Evolutionary conservation across 2,113 vertebrate species (phyloP), one percentile per base, ranked within the genome.

Genomic region (Hylia prasina): DNA sequence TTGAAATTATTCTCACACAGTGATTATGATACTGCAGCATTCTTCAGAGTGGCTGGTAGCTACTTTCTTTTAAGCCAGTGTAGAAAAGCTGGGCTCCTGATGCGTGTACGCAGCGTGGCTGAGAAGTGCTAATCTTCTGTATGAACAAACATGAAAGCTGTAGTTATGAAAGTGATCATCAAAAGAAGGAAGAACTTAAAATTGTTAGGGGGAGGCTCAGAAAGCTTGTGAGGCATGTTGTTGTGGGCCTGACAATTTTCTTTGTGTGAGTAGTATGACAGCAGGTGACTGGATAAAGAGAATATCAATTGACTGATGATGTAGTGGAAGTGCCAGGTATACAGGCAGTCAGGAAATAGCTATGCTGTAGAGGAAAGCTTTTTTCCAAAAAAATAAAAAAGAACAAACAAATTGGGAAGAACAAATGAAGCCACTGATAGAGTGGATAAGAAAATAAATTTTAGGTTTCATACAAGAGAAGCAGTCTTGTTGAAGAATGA

Each of bases 91-190:
- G 84, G 53, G 71, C 48, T 96, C 73, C 61, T 85, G n/a, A 68
- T 72, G 57, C 2, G 73, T 94, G 66, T 94, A 88, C 63, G 81
- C n/a, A 2, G 82, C 66, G 50, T 87, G 82, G 87, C 87, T 94
- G 87, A 69, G 70, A 91, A 91, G 87, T 91, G 92, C 71, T 94
- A 77, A 83, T 86, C 78, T 93, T 94, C 66, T 72, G 9, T 91
- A 33, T 95, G 94, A 94, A 72, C 58, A 73, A 88, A 94, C 87
- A 90, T 81, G 75, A 97, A 96, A 97, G 94, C 79, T 70, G 39
- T 54, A 71, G 68, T 86, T 93, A 80, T n/a, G 72, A 90, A 86
- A 89, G 71, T 30, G 18, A 83, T 96, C 76, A 93, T 90, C 86
- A 96, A 92, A 91, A 91, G 93, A 81, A 63, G 17, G 65, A 35